These are phyloP conservation scores for Diabrotica virgifera DNA, from an alignment of 1,140 invertebrate species.

Conservation along the genomic window DNA sequence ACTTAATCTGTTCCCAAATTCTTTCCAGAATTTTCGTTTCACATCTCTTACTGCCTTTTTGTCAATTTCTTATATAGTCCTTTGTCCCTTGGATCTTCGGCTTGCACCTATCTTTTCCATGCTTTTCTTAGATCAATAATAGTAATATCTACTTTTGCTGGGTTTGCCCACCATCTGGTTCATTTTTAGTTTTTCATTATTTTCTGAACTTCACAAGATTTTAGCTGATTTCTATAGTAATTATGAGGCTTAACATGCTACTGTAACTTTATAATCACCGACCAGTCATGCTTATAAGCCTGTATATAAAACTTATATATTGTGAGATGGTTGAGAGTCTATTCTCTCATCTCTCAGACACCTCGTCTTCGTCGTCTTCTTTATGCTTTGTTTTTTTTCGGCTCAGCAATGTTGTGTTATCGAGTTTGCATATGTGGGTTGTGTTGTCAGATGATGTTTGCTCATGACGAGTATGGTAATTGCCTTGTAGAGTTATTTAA, in stretches of 20 bases:
- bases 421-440: constrained; percentile 1
- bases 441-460: constrained; percentile 33
- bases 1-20: too few species aligned
- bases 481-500: background rate
- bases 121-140: too few species aligned
- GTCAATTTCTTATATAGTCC: too few species aligned
- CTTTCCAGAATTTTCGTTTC: too few species aligned
- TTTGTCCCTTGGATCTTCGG: too few species aligned
- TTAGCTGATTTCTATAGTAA: too few species aligned
- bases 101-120: too few species aligned
- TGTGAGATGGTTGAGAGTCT: constrained; percentile 8
- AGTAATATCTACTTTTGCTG: too few species aligned
- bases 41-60: too few species aligned
- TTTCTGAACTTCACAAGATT: too few species aligned
- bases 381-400: background rate
- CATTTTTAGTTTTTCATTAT: too few species aligned
- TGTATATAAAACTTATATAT: constrained; percentile 20
- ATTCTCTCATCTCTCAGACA: constrained; percentile 10
- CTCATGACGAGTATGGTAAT: constrained; percentile 27
- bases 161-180: too few species aligned
- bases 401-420: background rate
- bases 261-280: constrained; percentile 44
- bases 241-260: constrained; percentile 45
- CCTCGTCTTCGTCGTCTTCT: constrained; percentile 12
- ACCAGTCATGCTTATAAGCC: constrained; percentile 36